These are phyloP conservation scores for Protaetia brevitarsis DNA, from an alignment of 1,140 invertebrate species.

Conservation along the genomic window DNA sequence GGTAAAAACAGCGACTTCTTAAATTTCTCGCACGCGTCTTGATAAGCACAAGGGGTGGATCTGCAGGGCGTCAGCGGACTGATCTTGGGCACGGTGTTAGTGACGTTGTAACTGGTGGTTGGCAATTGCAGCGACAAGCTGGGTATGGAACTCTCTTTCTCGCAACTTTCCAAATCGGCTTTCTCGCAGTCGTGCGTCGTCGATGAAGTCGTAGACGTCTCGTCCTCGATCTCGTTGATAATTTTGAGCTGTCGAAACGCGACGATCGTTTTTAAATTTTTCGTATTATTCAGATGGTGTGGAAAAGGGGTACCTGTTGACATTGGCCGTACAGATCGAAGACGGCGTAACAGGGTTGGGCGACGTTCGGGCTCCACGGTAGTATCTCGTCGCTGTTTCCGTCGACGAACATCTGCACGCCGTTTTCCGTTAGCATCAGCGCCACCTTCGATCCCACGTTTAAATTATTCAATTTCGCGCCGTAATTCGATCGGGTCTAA, in stretches of 20 bases:
- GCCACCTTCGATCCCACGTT: slow-evolving; percentile 61
- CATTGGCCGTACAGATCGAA: slow-evolving; percentile 85
- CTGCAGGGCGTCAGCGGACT: slow-evolving; percentile 44
- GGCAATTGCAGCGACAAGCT: slow-evolving; percentile 39
- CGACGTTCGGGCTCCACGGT: slow-evolving; percentile 52
- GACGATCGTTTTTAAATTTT: neutral
- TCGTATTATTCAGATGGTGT: neutral
- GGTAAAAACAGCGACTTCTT: slow-evolving; percentile 70
- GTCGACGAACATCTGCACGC: slow-evolving; percentile 66
- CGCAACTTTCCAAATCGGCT: slow-evolving; percentile 70
- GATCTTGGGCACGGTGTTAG: slow-evolving; percentile 19
- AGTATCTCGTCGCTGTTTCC: slow-evolving; percentile 62
- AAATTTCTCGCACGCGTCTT: slow-evolving; percentile 68
- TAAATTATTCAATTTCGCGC: slow-evolving; percentile 65
- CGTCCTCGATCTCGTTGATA: slow-evolving; percentile 49
- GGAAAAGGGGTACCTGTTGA: slow-evolving; percentile 60
- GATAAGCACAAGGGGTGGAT: slow-evolving; percentile 60
- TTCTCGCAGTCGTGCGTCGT: slow-evolving; percentile 58
- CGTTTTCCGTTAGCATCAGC: slow-evolving; percentile 63
- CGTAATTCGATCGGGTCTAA: slow-evolving; percentile 67
- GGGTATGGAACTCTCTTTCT: slow-evolving; percentile 55
- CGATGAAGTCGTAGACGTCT: slow-evolving; percentile 29
- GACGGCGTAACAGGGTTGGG: slow-evolving; percentile 62
- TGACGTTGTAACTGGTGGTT: slow-evolving; percentile 35
- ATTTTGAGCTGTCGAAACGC: slow-evolving; percentile 47